A percentile compares a stretch with the other conserved stretches of the same genome.
Conservation (phyloP, 2,888 invertebrate genomes). For the Xanthorhoe spadicearia region DNA sequence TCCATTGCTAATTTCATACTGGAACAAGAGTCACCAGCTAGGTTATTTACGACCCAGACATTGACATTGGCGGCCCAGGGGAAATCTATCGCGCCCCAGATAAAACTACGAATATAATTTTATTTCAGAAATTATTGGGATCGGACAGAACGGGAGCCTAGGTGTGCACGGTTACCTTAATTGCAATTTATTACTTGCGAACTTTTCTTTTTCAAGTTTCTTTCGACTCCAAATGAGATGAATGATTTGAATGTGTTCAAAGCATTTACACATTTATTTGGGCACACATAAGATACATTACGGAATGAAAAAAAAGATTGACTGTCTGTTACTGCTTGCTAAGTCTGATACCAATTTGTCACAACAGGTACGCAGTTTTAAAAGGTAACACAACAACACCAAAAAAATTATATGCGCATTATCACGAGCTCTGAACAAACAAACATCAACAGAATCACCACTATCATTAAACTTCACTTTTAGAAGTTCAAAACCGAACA, state of each 20-base stretch:
- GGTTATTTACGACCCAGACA: slow-evolving; percentile 35
- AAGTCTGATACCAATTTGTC: too few relatives aligned
- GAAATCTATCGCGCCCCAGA: slow-evolving; percentile 54
- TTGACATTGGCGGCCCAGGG: slow-evolving; percentile 46
- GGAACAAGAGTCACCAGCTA: slow-evolving; percentile 12
- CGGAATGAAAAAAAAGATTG: too few relatives aligned
- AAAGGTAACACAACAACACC: too few relatives aligned
- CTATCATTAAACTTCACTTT: too few relatives aligned
- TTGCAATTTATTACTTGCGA: slow-evolving; percentile 3
- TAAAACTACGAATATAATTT: slow-evolving; percentile 51
- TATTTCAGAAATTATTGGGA: slow-evolving; percentile 51
- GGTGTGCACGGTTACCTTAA: neutral
- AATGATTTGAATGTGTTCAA: neutral
- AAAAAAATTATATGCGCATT: too few relatives aligned
- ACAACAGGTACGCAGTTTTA: too few relatives aligned
- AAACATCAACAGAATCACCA: too few relatives aligned
- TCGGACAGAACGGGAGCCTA: slow-evolving; percentile 12
- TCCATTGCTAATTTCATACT: slow-evolving; percentile 28
- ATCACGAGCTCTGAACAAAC: too few relatives aligned
- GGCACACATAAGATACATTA: too few relatives aligned
- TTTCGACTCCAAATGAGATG: neutral
- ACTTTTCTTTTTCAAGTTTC: neutral
- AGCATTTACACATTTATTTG: too few relatives aligned
- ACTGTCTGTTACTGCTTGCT: too few relatives aligned
- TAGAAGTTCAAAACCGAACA: too few relatives aligned